Conservation (phyloP, 2,888 invertebrate genomes). For the Harpalus rufipes region DNA sequence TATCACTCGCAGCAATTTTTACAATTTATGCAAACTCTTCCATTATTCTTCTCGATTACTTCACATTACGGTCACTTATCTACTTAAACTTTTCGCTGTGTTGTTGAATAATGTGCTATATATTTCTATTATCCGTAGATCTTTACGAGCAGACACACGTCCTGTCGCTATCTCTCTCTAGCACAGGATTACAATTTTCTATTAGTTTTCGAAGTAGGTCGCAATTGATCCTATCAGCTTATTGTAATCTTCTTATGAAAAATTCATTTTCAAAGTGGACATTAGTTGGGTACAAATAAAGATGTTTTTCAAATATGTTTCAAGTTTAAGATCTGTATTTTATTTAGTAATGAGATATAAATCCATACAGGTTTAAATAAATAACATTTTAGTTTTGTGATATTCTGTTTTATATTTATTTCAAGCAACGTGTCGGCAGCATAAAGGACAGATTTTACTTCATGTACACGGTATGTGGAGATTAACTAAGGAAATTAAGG, state of each 20-base stretch:
- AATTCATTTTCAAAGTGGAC: no score
- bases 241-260: constrained; percentile 58
- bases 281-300: no score
- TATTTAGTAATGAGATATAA: no score
- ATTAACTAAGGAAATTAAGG: no score
- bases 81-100: neutral
- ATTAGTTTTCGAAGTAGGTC: constrained; percentile 56
- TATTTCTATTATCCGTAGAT: constrained; percentile 37
- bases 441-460: no score
- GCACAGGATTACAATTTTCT: constrained; percentile 39
- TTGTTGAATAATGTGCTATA: constrained; percentile 17
- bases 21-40: neutral
- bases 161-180: constrained; percentile 6
- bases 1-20: neutral
- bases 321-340: no score
- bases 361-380: no score
- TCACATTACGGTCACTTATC: neutral
- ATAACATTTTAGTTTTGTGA: no score
- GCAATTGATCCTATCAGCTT: constrained; percentile 52
- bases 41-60: constrained; percentile 16
- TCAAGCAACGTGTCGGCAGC: no score
- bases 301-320: no score
- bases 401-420: no score
- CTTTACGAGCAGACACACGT: neutral
- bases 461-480: no score